phyloP scores from a whole-genome alignment of 1,140 invertebrate species.

The Lepidurus apus region DNA sequence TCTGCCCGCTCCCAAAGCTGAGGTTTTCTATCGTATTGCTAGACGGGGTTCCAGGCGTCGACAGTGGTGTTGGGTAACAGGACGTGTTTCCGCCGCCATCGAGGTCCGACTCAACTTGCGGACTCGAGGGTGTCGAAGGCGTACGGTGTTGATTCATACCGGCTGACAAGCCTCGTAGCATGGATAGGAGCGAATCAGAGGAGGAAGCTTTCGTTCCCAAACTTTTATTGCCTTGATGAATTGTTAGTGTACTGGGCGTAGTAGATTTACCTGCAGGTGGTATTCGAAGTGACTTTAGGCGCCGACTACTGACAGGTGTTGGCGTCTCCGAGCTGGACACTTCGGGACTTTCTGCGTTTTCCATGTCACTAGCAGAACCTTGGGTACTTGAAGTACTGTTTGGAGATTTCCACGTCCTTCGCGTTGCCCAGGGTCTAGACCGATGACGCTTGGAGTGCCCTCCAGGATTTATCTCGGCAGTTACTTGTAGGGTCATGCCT shows the following conservation, averaged over 20 bases:
- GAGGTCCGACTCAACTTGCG: slow-evolving; percentile 45
- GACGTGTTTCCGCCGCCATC: slow-evolving; percentile 41
- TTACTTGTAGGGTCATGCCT: slow-evolving; percentile 21
- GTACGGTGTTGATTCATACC: slow-evolving; percentile 37
- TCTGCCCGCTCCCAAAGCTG: neutral
- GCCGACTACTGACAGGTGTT: slow-evolving; percentile 47
- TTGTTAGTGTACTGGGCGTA: slow-evolving; percentile 40
- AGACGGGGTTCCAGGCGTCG: slow-evolving; percentile 34
- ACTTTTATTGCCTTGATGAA: slow-evolving; percentile 40
- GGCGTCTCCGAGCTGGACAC: slow-evolving; percentile 49
- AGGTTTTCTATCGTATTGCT: neutral
- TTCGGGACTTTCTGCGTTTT: slow-evolving; percentile 38
- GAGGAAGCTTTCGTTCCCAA: slow-evolving; percentile 51
- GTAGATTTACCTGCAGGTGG: slow-evolving; percentile 33
- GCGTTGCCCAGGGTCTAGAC: slow-evolving; percentile 37
- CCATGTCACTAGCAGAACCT: slow-evolving; percentile 49
- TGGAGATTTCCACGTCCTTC: slow-evolving; percentile 34
- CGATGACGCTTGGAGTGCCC: slow-evolving; percentile 31
- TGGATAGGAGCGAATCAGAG: slow-evolving; percentile 66
- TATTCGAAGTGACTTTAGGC: slow-evolving; percentile 35
- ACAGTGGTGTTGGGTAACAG: slow-evolving; percentile 34
- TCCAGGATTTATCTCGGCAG: slow-evolving; percentile 36
- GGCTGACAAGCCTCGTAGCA: slow-evolving; percentile 52
- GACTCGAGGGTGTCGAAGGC: slow-evolving; percentile 48
- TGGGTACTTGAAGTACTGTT: slow-evolving; percentile 53